Base-by-base conservation (phyloP, 2,797 vertebrate species). In the Lepus townsendii region DNA sequence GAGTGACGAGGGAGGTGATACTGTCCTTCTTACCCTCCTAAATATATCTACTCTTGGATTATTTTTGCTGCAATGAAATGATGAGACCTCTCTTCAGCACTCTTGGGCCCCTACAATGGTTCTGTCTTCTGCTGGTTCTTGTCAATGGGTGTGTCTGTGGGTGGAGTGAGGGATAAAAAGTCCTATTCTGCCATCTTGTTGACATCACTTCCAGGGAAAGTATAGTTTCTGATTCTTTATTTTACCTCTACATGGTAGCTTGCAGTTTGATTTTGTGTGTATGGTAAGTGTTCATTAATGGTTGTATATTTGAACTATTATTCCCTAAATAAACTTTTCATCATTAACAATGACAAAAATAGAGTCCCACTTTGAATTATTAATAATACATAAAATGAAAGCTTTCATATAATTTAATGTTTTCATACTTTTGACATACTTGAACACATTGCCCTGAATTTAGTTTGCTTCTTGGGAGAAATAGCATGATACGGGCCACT, bases 311-410 rank as follows among this genome's bases (percentile, higher is more conserved):
- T 87, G 35, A 57, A 83, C 12, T 83, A 4, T 63, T 79, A 90
- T 62, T 85, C 19, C 9, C 14, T 83, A 83, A 76, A 10, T 30
- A 88, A 71, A 26, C 12, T 42, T 92, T 72, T 85, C 19, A 82
- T 88, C 90, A 5, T 90, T 80, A 92, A 75, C 47, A 76, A 30
- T 57, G 13, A 82, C 54, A 86, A 84, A 92, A 93, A 85, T 38
- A 91, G 52, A 71, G 9, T 0, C 17, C 13, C 26, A 75, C 14
- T 66, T 86, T 95, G 27, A 90, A 90, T 20, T 91, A 78, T 24
- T 90, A 60, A 68, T 77, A 88, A n/a, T 84, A 75, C 73, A 62
- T 76, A 66, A 87, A 95, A 89, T 10, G 66, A 87, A 65, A 80
- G 6, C 47, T 79, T 83, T 80, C n/a, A 69, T 84, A 50, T 3